Evolutionary conservation across 37 sponge, comb jelly and placozoan species (phyloP).

Genomic region (Hexactinellida sp.): DNA sequence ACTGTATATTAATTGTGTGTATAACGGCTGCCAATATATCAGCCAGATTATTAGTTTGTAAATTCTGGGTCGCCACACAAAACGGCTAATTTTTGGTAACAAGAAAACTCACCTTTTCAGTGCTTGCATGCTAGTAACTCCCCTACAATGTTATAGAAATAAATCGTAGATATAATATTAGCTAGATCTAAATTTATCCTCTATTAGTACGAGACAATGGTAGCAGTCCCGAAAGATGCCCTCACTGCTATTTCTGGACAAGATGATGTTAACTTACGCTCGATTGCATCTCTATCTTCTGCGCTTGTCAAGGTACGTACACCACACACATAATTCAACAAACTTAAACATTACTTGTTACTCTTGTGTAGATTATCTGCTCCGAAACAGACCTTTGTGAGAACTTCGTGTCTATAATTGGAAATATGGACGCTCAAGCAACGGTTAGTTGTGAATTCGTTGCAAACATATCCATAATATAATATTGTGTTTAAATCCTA

Average conservation of each 20-base stretch:
- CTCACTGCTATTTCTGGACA: not conserved
- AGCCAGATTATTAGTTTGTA: too few relatives aligned
- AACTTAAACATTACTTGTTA: too few relatives aligned
- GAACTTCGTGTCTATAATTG: not conserved
- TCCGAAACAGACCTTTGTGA: not conserved
- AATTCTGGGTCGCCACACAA: too few relatives aligned
- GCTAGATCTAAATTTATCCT: not conserved
- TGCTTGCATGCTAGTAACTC: not conserved
- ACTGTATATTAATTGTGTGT: not conserved
- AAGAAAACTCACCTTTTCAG: too few relatives aligned
- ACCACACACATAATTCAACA: not conserved
- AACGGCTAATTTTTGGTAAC: too few relatives aligned
- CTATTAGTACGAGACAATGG: not conserved
- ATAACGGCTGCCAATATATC: too few relatives aligned
- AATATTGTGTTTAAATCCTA: not conserved
- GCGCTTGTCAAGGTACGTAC: not conserved
- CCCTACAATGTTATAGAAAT: not conserved
- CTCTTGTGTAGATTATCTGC: not conserved
- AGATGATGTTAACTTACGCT: not conserved
- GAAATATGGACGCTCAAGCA: conserved; percentile 1
- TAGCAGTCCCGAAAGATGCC: not conserved
- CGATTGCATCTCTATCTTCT: not conserved
- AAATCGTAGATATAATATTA: not conserved
- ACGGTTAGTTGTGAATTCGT: not conserved
- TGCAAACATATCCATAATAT: not conserved